Base-by-base conservation (phyloP, 2,888 invertebrate species). In the Pammene aurita region DNA sequence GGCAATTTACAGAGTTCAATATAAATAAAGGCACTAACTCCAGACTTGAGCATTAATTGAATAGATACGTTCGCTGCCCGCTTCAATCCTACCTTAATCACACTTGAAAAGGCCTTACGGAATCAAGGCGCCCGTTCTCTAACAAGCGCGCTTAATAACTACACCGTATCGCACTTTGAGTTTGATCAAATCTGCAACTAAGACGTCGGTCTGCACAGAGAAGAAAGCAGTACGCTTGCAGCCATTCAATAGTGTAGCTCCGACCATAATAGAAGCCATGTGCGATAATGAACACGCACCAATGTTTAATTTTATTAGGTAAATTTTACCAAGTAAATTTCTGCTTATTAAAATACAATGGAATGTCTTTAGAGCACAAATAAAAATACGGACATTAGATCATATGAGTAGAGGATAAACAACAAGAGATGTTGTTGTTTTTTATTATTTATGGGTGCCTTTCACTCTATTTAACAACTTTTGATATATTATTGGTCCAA, bases 61-160 rank as follows among this genome's bases (percentile, higher is more conserved):
- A 92, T 92, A 88, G 90, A 90, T 90, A 90, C 89, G 88, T 87
- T 84, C 83, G 86, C 82, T 85, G 81, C 83, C 84, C 83, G 86
- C 85, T 85, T 90, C 91, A 89, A 88, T 89, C 84, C 81, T 76
- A 83, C 85, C 90, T 86, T 91, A 90, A 91, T 90, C 87, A 87
- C 84, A 85, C 85, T 87, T 90, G 88, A 90, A 90, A 90, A 89
- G 90, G 84, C 85, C 83, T 79, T 80, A 83, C 83, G 81, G 84
- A 80, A 83, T 80, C 82, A 57, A 55, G 63, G 66, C 61, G 66
- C 64, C 79, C 78, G 80, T 79, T 82, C 74, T 82, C 82, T 80
- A 83, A 84, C 82, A 81, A 83, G 81, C 75, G 80, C 77, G 81
- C 85, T 88, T 89, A 89, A 85, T 82, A 79, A 80, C 79, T 84